These are phyloP conservation scores for Calephelis virginiensis DNA, from an alignment of 1,140 invertebrate genomes.

Conservation along the genomic window DNA sequence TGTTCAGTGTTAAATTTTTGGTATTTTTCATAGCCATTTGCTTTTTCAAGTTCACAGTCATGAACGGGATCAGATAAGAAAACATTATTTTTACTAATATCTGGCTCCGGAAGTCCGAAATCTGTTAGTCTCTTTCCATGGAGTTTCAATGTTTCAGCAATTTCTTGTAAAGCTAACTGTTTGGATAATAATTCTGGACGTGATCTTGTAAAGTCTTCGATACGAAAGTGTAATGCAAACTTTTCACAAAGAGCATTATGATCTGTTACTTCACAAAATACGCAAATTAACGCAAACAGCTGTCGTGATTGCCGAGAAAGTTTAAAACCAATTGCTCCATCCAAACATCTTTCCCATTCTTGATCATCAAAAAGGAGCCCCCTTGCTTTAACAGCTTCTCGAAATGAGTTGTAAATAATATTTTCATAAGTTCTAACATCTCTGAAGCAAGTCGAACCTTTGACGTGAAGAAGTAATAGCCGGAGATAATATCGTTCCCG, in stretches of 20 bases:
- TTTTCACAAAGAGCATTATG: not conserved
- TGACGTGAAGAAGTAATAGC: not conserved
- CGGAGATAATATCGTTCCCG: conserved; percentile 1
- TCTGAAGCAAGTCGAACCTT: not conserved
- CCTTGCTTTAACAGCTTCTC: not conserved
- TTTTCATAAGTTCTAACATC: not conserved
- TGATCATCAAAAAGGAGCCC: not conserved
- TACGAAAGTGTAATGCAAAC: conserved; percentile 2
- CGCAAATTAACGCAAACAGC: not conserved
- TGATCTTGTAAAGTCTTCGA: conserved; percentile 1
- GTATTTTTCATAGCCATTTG: conserved; percentile 13
- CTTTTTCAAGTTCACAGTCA: conserved; percentile 13
- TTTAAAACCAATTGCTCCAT: conserved; percentile 8
- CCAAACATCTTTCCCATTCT: not conserved
- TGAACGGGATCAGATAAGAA: not conserved
- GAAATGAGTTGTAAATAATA: not conserved
- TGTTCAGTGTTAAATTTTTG: conserved; percentile 15
- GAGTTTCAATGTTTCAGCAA: conserved; percentile 15
- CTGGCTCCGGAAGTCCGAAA: conserved; percentile 8
- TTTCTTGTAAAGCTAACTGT: conserved; percentile 13
- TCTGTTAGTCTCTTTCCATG: conserved; percentile 17
- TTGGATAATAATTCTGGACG: conserved; percentile 2
- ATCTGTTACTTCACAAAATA: not conserved
- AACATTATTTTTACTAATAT: conserved; percentile 9
- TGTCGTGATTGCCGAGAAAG: not conserved